Evolutionary conservation across 2,113 vertebrate species (phyloP), one percentile per base, ranked within the genome.

Genomic region (Silurus glanis): DNA sequence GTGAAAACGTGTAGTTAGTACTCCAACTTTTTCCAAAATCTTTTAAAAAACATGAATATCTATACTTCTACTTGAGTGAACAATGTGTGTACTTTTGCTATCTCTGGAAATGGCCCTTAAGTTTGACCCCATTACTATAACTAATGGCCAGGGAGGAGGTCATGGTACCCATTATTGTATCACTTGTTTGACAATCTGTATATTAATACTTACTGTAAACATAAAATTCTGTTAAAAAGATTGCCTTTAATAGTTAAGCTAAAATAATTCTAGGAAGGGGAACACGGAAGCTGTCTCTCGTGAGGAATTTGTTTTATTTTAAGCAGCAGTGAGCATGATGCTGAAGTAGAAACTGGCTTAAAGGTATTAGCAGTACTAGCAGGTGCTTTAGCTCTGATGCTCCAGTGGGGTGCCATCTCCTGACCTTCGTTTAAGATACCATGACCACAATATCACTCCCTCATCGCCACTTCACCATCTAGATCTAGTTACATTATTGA

Each of bases 401-500:
- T 28, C 14, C n/a, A 56, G 51, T 51, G 81, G 51, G 25, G n/a
- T 28, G n/a, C 16, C 13, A 83, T 17, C 64, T 67, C 62, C 14
- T 83, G 45, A 69, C 62, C 81, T 56, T 80, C 56, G 19, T 61
- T 80, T 80, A 21, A 61, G 78, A 61, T 28, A 6, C 19, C 78
- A 19, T 80, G 78, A 80, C 78, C 78, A 45, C 56, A 80, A 61
- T 80, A 80, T 61, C 17, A 21, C 78, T 80, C 74, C 51, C 74
- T 14, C 51, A 78, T 80, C 56, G 5, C 78, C 56, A 80, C 9
- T 47, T 80, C 78, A 80, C 78, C 78, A 80, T 61, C 56, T 56
- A 80, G 28, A 61, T 80, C 56, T 80, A 80, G 78, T 80, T 80
- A 80, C 78, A 80, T 80, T 80, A 80, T 80, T 61, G 78, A 80